Base-by-base conservation (phyloP, 2,888 invertebrate species). In the Eupithecia centaureata region DNA sequence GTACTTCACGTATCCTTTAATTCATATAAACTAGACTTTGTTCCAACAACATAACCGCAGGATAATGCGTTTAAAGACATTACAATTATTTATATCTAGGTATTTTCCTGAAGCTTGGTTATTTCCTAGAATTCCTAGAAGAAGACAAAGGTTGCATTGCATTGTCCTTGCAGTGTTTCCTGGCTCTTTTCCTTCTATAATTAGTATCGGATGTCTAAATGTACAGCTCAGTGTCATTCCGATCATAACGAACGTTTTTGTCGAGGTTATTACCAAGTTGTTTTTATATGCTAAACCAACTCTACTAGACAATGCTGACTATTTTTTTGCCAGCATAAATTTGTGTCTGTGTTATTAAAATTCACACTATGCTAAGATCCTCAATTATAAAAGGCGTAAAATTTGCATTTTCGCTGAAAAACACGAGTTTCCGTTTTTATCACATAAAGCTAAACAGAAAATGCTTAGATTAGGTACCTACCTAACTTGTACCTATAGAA, bases 191-290 rank as follows among this genome's bases (percentile, higher is more conserved):
- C 56, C 30, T 35, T 35, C 38, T 67, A 7, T 62, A 56, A 61
- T 57, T 59, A 33, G 25, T 47, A 65, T 65, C 57, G 58, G 59
- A 63, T 67, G 58, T 66, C 18, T 61, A 25, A 64, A 63, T 52
- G 58, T 32, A 27, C n/a, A 51, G 30, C 15, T 35, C 27, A 63
- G 56, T 60, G 63, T 58, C 61, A 32, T 61, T 57, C 15, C 28
- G 27, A 61, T 27, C n/a, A 61, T 66, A 56, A 33, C 15, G 59
- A 64, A 18, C 57, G 30, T 22, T 60, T 22, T 35, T 56, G 54
- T 33, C 57, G 32, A 57, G 32, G 32, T 57, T 10, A 56, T 56
- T 56, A 22, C 47, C 12, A 47, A 47, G 3, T 47, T 47, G 22
- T 18, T 22, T 47, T 47, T 47, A 47, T 47, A 47, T 22, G 47